Evolutionary conservation across 2,888 invertebrate genomes (phyloP).

Genomic region (Oscheius sp.): DNA sequence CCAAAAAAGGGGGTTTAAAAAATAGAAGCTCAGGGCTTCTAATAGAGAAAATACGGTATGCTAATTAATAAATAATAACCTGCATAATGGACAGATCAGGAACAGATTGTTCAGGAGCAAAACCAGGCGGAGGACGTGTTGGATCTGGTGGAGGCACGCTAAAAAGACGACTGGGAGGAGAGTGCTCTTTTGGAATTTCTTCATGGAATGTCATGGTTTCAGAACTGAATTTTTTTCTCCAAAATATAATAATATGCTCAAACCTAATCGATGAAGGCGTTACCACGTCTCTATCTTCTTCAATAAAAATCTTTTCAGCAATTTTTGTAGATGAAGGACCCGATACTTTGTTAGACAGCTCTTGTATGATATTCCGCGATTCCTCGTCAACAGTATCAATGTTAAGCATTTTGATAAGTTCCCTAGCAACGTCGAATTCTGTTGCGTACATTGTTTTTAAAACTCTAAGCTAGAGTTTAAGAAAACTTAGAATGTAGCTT

Average conservation of each 20-base stretch:
- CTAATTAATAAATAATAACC: neutral
- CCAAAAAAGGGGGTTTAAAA: no score
- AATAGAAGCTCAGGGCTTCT: no score
- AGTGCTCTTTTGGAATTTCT: no score
- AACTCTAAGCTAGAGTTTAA: neutral
- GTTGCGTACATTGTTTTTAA: constrained; percentile 24
- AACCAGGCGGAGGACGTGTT: neutral
- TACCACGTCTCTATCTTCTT: no score
- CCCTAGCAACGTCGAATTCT: constrained; percentile 10
- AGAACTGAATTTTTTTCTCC: no score
- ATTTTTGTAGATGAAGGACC: neutral
- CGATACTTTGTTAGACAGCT: neutral
- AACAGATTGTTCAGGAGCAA: neutral
- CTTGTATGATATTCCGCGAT: neutral
- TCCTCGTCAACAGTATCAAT: neutral
- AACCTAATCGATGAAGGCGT: no score
- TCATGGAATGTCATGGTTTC: no score
- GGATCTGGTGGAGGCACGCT: constrained; percentile 2
- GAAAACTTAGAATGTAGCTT: neutral
- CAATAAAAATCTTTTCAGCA: no score
- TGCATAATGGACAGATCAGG: no score
- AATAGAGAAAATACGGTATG: no score
- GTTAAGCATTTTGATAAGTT: constrained; percentile 2
- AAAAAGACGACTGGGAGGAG: neutral
- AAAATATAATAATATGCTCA: no score